Evolutionary conservation across 1,140 invertebrate genomes (phyloP).

Genomic region (Chymomyza costata): DNA sequence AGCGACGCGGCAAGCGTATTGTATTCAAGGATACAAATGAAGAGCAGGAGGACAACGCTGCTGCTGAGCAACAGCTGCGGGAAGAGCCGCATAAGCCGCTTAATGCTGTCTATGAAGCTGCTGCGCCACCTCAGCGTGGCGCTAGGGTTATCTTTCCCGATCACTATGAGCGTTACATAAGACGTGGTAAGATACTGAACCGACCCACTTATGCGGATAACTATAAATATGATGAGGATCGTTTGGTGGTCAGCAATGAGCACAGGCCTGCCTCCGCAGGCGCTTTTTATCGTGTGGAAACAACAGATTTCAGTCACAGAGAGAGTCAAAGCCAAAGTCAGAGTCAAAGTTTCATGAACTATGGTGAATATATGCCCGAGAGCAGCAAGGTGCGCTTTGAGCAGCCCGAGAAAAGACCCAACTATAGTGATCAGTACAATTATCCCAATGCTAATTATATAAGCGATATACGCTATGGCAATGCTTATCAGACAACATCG

Average conservation of each 20-base stretch:
- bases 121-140: constrained; percentile 54
- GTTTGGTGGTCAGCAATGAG: constrained; percentile 48
- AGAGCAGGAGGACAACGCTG: constrained; percentile 26
- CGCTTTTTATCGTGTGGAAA: constrained; percentile 38
- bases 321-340: constrained; percentile 3
- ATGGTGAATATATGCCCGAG: constrained; percentile 48
- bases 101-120: constrained; percentile 47
- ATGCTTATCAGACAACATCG: constrained; percentile 35
- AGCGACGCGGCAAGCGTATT: constrained; percentile 51
- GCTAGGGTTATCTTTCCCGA: constrained; percentile 56
- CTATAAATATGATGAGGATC: constrained; percentile 53
- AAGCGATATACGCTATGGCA: constrained; percentile 56
- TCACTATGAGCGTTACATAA: constrained; percentile 55
- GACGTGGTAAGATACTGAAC: constrained; percentile 57
- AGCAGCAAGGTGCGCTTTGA: constrained; percentile 32
- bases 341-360: constrained; percentile 31
- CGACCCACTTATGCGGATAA: constrained; percentile 57
- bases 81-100: constrained; percentile 22
- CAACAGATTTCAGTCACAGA: neutral
- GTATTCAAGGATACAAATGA: constrained; percentile 55
- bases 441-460: constrained; percentile 61
- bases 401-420: constrained; percentile 14
- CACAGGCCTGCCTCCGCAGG: constrained; percentile 20
- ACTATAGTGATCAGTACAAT: constrained; percentile 27
- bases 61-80: constrained; percentile 2